Evolutionary conservation across 2,113 vertebrate species (phyloP), one percentile per base, ranked within the genome.

Genomic region (Protobothrops flavoviridis): DNA sequence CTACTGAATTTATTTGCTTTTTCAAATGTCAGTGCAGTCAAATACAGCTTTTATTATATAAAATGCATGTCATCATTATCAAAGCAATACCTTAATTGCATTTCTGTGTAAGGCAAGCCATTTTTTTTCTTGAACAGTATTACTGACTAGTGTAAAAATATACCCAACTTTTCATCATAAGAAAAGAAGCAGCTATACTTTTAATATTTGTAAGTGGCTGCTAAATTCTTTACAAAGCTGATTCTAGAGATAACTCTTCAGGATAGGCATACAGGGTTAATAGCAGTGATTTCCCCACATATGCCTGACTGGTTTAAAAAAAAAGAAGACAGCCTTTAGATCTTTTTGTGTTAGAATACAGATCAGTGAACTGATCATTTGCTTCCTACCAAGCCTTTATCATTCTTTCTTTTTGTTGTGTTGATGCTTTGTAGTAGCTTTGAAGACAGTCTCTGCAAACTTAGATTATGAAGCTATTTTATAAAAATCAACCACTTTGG

Each of bases 201-300:
- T 94, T 45, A 91, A 33, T 15, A 93, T 69, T 91, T 87, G 93
- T 81, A 64, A 8, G 53, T 95, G 81, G 13, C 56, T 39, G 56
- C 61, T 21, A 57, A 90, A 8, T 52, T 92, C 69, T n/a, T 0
- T 4, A 53, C 23, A 33, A 53, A 87, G 21, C 74, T 50, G 43
- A n/a, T 90, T 90, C 26, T 50, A n/a, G 21, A 81, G 17, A 15
- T 8, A 24, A 85, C 3, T 69, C 56, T 5, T 55, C 8, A 43
- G 57, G 74, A 85, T 86, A 57, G 17, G 13, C 0, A 92, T 33
- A 4, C 81, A 29, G 12, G 39, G 93, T 56, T 91, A 94, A 95
- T n/a, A 9, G 69, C 57, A 33, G 4, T 69, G 87, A 17, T 57
- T 91, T 85, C 90, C 89, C 29, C 50, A 89, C 1, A 45, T 59